A percentile compares a stretch with the other conserved stretches of the same genome.
These are phyloP conservation scores for Crypturellus undulatus DNA, from an alignment of 2,113 vertebrate species.

Conservation along the genomic window DNA sequence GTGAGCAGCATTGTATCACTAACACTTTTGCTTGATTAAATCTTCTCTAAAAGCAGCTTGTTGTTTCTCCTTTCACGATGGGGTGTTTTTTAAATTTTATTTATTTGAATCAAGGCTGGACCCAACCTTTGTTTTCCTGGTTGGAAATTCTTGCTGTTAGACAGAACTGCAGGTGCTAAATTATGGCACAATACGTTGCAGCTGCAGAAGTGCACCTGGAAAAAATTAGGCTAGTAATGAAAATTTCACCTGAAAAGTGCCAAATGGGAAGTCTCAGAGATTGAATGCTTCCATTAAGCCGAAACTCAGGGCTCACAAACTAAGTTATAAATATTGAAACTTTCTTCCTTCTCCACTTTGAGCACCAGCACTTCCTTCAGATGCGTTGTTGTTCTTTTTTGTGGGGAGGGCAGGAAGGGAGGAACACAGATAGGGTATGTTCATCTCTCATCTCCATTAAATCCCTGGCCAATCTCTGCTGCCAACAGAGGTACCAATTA, in stretches of 20 bases:
- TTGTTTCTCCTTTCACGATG: background rate
- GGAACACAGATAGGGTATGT: background rate
- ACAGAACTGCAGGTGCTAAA: conserved; percentile 68
- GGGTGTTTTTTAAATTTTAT: background rate
- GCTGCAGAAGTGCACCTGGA: conserved; percentile 67
- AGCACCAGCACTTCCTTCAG: conserved; percentile 28
- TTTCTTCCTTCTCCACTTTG: conserved; percentile 45
- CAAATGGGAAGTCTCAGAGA: conserved; percentile 66
- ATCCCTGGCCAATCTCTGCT: conserved; percentile 29
- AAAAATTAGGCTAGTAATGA: conserved; percentile 71
- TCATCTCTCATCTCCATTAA: conserved; percentile 46
- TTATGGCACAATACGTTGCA: conserved; percentile 44
- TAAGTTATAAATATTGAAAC: conserved; percentile 54
- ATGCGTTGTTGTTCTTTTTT: conserved; percentile 19
- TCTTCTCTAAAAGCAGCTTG: background rate
- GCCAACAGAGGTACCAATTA: conserved; percentile 67
- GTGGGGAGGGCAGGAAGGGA: background rate
- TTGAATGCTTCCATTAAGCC: conserved; percentile 63
- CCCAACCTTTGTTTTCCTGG: conserved; percentile 43
- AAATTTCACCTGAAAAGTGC: conserved; percentile 72
- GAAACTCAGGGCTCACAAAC: conserved; percentile 22
- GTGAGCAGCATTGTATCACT: background rate
- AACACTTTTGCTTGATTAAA: background rate
- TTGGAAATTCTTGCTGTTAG: conserved; percentile 44
- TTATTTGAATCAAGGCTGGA: conserved; percentile 46